Percentiles rank a stretch among this genome's conserved stretches.
Conservation (phyloP, 2,113 vertebrate species). For the Gobius niger region DNA sequence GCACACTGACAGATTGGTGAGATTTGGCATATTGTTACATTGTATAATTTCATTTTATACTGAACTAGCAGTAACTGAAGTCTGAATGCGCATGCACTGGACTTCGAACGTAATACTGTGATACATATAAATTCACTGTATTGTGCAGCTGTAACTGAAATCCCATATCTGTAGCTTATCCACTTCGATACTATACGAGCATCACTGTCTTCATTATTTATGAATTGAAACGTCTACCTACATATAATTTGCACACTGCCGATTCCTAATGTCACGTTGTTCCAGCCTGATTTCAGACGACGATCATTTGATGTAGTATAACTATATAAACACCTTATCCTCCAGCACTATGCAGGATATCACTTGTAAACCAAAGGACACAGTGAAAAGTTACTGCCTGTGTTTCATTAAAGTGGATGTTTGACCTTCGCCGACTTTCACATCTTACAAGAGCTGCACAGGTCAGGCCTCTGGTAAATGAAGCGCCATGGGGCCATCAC, state of each 20-base stretch:
- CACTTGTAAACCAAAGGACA: conserved; percentile 8
- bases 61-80: not conserved
- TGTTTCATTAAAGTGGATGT: conserved; percentile 5
- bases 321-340: not conserved
- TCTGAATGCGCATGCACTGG: too few relatives aligned
- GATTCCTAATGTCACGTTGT: not conserved
- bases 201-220: not conserved
- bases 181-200: not conserved
- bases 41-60: not conserved
- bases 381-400: not conserved
- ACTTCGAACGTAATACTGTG: not conserved
- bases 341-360: conserved; percentile 4
- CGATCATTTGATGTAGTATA: not conserved
- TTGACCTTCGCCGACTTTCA: conserved; percentile 5
- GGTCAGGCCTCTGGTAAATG: conserved; percentile 10
- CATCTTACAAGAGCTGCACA: conserved; percentile 7
- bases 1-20: not conserved
- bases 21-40: not conserved
- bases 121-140: not conserved
- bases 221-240: not conserved
- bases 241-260: not conserved
- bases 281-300: not conserved
- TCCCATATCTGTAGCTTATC: not conserved
- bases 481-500: conserved; percentile 10
- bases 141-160: conserved; percentile 1